A percentile compares a stretch with the other conserved stretches of the same genome.
Conservation (phyloP, 2,113 vertebrate species). For the Pangasianodon hypophthalmus region DNA sequence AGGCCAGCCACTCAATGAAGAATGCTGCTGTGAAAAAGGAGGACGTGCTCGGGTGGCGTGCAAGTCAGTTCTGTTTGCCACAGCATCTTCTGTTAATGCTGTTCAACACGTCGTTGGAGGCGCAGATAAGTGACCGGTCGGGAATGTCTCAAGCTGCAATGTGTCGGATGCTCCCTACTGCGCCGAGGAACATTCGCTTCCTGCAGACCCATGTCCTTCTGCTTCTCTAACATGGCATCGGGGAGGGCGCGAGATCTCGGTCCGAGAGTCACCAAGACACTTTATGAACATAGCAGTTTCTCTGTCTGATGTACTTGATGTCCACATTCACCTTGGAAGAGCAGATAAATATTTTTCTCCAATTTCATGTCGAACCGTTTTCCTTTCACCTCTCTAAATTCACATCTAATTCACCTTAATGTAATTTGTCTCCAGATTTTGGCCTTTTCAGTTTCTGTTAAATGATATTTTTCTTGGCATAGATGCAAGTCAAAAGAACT, state of each 20-base stretch:
- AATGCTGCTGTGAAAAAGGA: no score
- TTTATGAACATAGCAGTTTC: background rate
- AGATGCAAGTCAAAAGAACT: background rate
- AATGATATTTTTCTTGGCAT: background rate
- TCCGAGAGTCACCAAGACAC: background rate
- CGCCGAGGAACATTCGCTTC: background rate
- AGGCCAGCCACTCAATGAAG: no score
- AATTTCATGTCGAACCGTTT: background rate
- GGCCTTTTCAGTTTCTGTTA: no score
- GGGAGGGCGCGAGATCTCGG: background rate
- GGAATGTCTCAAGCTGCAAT: background rate
- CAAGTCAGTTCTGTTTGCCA: no score
- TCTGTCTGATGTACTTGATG: background rate
- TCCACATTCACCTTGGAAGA: background rate
- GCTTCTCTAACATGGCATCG: background rate
- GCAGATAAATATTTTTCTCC: background rate
- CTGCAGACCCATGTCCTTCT: background rate
- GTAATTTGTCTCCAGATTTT: background rate
- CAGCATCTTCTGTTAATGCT: background rate
- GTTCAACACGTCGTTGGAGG: background rate
- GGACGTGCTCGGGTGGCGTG: background rate
- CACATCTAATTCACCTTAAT: background rate
- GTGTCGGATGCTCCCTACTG: background rate
- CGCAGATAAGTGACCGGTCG: background rate
- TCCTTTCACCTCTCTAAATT: background rate